Evolutionary conservation across 92 coral and sea anemone genomes (phyloP).

Genomic region (Porites cylindrica): DNA sequence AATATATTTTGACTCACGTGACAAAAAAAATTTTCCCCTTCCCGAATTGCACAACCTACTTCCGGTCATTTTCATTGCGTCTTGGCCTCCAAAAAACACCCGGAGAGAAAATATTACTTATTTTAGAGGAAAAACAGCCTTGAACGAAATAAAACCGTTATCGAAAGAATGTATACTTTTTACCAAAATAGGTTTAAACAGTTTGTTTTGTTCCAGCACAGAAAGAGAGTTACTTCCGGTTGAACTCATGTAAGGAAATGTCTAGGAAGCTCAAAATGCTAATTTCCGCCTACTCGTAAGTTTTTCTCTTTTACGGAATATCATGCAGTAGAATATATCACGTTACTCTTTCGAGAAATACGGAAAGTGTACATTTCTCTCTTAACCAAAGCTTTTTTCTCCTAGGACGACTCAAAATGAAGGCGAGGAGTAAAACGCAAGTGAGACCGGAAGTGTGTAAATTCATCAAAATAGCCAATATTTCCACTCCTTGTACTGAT

Average conservation of each 20-base stretch:
- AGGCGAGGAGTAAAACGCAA: neutral
- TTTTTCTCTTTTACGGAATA: neutral
- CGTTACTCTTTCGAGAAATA: neutral
- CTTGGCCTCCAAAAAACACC: no score
- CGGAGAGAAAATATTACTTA: no score
- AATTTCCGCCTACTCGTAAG: neutral
- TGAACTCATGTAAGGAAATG: neutral
- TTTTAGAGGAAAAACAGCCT: no score
- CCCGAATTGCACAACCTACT: constrained; percentile 15
- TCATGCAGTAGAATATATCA: neutral
- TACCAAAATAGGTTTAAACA: neutral
- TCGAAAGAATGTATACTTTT: no score
- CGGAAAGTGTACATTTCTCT: neutral
- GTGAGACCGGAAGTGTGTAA: no score
- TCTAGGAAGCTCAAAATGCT: neutral
- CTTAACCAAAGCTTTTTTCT: neutral
- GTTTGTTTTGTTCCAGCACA: neutral
- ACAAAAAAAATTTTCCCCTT: constrained; percentile 51
- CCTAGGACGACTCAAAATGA: neutral
- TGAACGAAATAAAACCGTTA: no score
- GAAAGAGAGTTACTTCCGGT: neutral
- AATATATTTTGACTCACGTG: constrained; percentile 83
- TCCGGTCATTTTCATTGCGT: constrained; percentile 38
- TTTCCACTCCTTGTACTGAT: no score
- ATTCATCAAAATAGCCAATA: no score